Percentiles rank a stretch among this genome's conserved stretches.
Conservation (phyloP, 2,113 vertebrate species). For the Anguilla rostrata region DNA sequence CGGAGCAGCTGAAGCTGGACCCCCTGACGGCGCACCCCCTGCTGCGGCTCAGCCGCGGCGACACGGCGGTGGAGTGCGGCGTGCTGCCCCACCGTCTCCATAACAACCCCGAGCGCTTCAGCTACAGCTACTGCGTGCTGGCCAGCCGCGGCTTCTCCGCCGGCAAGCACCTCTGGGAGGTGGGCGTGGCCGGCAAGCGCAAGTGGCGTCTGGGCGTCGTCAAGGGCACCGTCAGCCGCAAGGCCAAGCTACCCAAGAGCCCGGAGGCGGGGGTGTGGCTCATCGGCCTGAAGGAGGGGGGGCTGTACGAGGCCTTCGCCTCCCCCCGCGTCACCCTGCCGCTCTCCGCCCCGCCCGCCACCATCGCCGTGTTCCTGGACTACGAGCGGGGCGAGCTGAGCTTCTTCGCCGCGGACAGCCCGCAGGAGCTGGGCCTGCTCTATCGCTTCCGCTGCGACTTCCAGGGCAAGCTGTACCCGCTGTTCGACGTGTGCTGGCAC, state of each 20-base stretch:
- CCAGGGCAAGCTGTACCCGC: conserved; percentile 82
- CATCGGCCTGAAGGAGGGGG: conserved; percentile 76
- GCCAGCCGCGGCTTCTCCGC: conserved; percentile 78
- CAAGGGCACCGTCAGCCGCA: conserved; percentile 73
- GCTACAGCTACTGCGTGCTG: conserved; percentile 78
- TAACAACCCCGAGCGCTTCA: conserved; percentile 75
- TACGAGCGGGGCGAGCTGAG: conserved; percentile 73
- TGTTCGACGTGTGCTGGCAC: conserved; percentile 81
- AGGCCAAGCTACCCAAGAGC: conserved; percentile 75
- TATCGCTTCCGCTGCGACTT: conserved; percentile 80
- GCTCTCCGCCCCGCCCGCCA: conserved; percentile 53
- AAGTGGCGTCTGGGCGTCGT: conserved; percentile 79
- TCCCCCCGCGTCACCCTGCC: conserved; percentile 65
- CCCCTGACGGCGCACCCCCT: conserved; percentile 76
- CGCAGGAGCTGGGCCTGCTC: conserved; percentile 67
- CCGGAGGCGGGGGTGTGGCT: conserved; percentile 78
- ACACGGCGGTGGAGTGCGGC: conserved; percentile 71
- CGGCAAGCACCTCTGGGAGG: conserved; percentile 84
- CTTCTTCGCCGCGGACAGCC: conserved; percentile 75
- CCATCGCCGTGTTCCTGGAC: conserved; percentile 76
- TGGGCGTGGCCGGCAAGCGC: conserved; percentile 75
- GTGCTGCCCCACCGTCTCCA: conserved; percentile 60
- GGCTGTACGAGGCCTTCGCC: conserved; percentile 76
- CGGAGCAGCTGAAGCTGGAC: conserved; percentile 74
- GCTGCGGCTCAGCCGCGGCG: conserved; percentile 72